Evolutionary conservation across 1,140 invertebrate genomes (phyloP).

Genomic region (Luehdorfia chinensis): DNA sequence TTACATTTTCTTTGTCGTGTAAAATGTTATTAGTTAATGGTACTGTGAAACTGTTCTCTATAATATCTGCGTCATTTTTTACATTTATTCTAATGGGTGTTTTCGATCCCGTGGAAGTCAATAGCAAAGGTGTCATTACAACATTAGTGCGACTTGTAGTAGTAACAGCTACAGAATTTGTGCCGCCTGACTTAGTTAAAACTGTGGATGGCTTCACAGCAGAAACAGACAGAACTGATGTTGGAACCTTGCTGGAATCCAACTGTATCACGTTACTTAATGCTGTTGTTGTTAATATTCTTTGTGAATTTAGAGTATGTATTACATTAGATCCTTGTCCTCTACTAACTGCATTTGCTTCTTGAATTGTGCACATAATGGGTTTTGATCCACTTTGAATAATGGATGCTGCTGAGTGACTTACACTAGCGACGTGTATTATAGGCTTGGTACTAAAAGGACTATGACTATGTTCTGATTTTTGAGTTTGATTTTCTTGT

Average conservation of each 20-base stretch:
- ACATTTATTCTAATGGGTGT: conserved; percentile 38
- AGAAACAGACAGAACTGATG: conserved; percentile 59
- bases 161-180: conserved; percentile 39
- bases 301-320: conserved; percentile 54
- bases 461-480: conserved; percentile 44
- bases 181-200: conserved; percentile 48
- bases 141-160: conserved; percentile 51
- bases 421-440: conserved; percentile 53
- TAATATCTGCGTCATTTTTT: conserved; percentile 39
- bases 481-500: conserved; percentile 44
- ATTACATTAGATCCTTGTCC: conserved; percentile 59
- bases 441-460: conserved; percentile 47
- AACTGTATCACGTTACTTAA: conserved; percentile 55
- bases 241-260: conserved; percentile 48
- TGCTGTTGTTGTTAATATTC: conserved; percentile 46
- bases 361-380: conserved; percentile 46
- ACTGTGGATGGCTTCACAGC: conserved; percentile 49
- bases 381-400: conserved; percentile 56
- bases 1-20: conserved; percentile 6
- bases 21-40: conserved; percentile 1
- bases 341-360: conserved; percentile 42
- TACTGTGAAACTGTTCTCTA: conserved; percentile 1
- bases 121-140: conserved; percentile 55
- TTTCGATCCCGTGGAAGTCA: conserved; percentile 46
- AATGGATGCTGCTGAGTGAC: conserved; percentile 48